Conservation (phyloP, 2,888 invertebrate genomes). For the Amphipyra berbera region DNA sequence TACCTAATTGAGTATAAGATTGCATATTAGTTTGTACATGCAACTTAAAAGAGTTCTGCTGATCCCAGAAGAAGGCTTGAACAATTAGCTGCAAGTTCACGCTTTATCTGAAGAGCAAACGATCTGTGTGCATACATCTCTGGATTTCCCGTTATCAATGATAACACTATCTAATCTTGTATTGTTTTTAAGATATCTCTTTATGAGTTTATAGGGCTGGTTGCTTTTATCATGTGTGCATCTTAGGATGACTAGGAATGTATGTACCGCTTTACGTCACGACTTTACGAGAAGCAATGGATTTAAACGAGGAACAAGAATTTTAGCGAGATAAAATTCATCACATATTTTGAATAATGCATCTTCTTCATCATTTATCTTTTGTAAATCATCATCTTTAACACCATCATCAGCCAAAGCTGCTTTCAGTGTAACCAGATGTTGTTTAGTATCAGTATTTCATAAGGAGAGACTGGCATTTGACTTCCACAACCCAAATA, state of each 20-base stretch:
- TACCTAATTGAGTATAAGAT: too few relatives aligned
- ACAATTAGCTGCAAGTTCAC: conserved; percentile 29
- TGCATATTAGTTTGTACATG: too few relatives aligned
- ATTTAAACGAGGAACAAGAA: too few relatives aligned
- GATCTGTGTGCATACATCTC: conserved; percentile 29
- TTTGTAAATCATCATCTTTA: too few relatives aligned
- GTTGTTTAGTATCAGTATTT: too few relatives aligned
- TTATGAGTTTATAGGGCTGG: conserved; percentile 34
- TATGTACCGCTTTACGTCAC: not conserved
- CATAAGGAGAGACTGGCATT: too few relatives aligned
- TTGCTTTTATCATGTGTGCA: conserved; percentile 26
- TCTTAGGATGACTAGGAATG: conserved; percentile 7
- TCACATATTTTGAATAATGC: too few relatives aligned
- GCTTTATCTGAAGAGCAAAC: conserved; percentile 12
- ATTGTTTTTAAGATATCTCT: conserved; percentile 48
- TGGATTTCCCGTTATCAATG: conserved; percentile 39
- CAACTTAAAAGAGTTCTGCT: not conserved
- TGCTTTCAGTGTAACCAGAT: too few relatives aligned
- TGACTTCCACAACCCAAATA: too few relatives aligned
- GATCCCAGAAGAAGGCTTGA: not conserved
- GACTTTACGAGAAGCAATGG: not conserved
- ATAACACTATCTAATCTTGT: conserved; percentile 52
- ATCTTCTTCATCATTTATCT: too few relatives aligned
- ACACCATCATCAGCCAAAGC: too few relatives aligned
- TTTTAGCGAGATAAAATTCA: too few relatives aligned